phyloP scores from a whole-genome alignment of 2,797 vertebrate genomes.

The Acanthopagrus latus region DNA sequence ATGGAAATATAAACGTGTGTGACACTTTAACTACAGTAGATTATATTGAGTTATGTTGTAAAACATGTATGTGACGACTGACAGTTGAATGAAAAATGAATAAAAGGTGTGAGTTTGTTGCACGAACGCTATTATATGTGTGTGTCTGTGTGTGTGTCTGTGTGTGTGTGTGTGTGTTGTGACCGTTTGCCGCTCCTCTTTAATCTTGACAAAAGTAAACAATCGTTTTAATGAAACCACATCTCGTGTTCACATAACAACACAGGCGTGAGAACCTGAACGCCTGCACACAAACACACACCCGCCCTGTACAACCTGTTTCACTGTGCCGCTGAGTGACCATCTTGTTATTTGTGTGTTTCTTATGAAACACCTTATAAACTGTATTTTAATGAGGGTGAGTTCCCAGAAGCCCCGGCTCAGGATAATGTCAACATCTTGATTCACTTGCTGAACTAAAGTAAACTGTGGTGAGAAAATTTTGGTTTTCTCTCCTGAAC shows the following conservation, averaged over 20 bases:
- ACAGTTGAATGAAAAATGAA: no score
- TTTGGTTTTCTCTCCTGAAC: background rate
- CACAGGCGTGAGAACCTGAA: background rate
- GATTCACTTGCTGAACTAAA: background rate
- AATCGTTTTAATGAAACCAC: background rate
- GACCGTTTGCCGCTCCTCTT: slow-evolving; percentile 4
- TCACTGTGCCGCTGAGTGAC: background rate
- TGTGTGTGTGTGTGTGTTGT: background rate
- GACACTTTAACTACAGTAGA: no score
- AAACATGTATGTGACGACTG: no score
- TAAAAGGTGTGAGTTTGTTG: no score
- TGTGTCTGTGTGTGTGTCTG: no score
- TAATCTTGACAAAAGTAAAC: background rate
- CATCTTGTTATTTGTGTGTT: background rate
- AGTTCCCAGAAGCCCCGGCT: background rate
- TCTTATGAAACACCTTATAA: background rate
- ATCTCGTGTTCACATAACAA: slow-evolving; percentile 2
- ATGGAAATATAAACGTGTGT: no score
- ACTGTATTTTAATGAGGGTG: background rate
- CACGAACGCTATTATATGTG: background rate
- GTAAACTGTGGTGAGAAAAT: background rate
- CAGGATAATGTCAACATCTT: background rate
- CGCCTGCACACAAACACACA: background rate
- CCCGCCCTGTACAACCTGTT: slow-evolving; percentile 17
- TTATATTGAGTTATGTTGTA: no score